These are phyloP conservation scores for Sinocyclocheilus anophthalmus DNA, from an alignment of 2,113 vertebrate genomes.

Conservation along the genomic window DNA sequence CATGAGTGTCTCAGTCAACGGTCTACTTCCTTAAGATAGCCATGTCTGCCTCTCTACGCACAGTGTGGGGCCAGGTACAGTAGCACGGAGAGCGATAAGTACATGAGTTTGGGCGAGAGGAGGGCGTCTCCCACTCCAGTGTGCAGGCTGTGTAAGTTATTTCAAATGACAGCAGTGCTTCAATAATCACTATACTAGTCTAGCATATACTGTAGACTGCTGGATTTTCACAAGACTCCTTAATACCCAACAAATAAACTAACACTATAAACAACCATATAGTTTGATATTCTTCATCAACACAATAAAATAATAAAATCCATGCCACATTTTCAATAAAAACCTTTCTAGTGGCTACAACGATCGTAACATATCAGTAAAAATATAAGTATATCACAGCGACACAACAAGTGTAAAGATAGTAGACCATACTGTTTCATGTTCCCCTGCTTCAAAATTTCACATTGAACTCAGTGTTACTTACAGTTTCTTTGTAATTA, in stretches of 20 bases:
- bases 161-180: background rate
- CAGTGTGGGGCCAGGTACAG: conserved; percentile 9
- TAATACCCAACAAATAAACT: background rate
- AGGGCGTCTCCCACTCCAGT: too few species aligned
- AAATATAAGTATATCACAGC: too few species aligned
- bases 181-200: background rate
- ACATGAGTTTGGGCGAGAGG: background rate
- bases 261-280: background rate
- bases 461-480: background rate
- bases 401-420: too few species aligned
- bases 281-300: background rate
- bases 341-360: background rate
- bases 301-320: background rate
- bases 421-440: too few species aligned
- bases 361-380: background rate
- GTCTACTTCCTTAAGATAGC: conserved; percentile 13
- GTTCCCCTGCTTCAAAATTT: too few species aligned
- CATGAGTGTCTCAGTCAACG: background rate
- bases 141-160: background rate
- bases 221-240: background rate
- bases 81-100: background rate
- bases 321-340: background rate
- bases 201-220: background rate
- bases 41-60: background rate
- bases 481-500: background rate